Percentiles rank a stretch among this genome's conserved stretches.
Evolutionary conservation across 2,113 vertebrate genomes (phyloP).

Genomic region (Poeciliopsis retropinna): DNA sequence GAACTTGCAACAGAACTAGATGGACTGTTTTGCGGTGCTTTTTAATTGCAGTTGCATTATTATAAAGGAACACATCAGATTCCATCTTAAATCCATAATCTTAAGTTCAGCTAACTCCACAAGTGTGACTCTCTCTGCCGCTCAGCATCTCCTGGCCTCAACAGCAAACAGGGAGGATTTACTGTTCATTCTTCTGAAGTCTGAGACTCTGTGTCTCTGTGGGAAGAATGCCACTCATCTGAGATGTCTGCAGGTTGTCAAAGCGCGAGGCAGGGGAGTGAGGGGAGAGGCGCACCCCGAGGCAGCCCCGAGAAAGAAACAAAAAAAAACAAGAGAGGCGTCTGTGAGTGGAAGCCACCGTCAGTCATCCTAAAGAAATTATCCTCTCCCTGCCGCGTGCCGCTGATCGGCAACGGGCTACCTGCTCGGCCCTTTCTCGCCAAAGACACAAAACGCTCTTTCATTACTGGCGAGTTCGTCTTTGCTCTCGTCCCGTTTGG

Average conservation of each 20-base stretch:
- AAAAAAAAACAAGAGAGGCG: conserved; percentile 87
- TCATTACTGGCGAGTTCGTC: conserved; percentile 85
- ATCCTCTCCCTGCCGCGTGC: conserved; percentile 85
- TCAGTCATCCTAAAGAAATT: conserved; percentile 95
- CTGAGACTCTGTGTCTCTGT: conserved; percentile 60
- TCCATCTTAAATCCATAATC: too few relatives aligned
- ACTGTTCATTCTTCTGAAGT: conserved; percentile 38
- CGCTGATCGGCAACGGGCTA: conserved; percentile 63
- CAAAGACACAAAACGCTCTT: conserved; percentile 92
- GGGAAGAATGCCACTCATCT: conserved; percentile 80
- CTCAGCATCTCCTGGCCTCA: conserved; percentile 23
- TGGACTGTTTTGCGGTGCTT: too few relatives aligned
- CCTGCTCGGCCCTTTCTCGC: conserved; percentile 84
- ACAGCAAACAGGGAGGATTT: conserved; percentile 37
- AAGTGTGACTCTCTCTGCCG: background rate
- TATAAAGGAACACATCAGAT: too few relatives aligned
- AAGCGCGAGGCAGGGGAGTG: conserved; percentile 77
- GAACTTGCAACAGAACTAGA: too few relatives aligned
- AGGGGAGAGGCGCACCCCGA: conserved; percentile 81
- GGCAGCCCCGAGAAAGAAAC: conserved; percentile 81
- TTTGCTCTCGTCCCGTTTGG: conserved; percentile 60
- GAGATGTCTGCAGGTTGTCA: conserved; percentile 97
- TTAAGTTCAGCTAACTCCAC: too few relatives aligned
- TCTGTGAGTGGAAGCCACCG: conserved; percentile 86
- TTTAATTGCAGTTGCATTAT: too few relatives aligned